Evolutionary conservation across 2,888 invertebrate species (phyloP).

Genomic region (Epirrhoe alternata): DNA sequence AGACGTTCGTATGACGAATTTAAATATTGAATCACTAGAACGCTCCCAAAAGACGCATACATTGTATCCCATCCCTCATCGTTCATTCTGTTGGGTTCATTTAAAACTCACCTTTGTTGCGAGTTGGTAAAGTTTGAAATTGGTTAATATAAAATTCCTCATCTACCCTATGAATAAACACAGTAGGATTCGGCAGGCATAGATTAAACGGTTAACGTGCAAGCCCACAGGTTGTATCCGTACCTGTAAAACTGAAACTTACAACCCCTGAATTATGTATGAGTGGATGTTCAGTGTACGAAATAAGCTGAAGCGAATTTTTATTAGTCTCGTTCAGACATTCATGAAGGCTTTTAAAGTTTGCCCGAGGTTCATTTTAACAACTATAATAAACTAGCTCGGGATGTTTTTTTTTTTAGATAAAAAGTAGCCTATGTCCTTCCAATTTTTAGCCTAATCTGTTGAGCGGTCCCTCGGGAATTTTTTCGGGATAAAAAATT

Average conservation of each 20-base stretch:
- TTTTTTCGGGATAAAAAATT: no score
- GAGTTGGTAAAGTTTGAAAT: conserved; percentile 18
- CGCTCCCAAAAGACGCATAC: conserved; percentile 17
- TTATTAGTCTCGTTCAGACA: not conserved
- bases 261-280: conserved; percentile 67
- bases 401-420: no score
- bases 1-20: conserved; percentile 27
- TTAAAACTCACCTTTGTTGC: conserved; percentile 3
- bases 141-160: conserved; percentile 33
- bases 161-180: conserved; percentile 45
- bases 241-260: conserved; percentile 74
- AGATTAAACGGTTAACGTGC: conserved; percentile 60
- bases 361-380: not conserved
- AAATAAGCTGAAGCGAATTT: conserved; percentile 12
- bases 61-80: conserved; percentile 15
- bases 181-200: conserved; percentile 48
- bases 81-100: conserved; percentile 1
- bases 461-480: no score
- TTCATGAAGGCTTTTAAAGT: not conserved
- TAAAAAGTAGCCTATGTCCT: no score
- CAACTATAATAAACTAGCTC: not conserved
- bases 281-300: conserved; percentile 35
- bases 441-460: no score
- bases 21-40: conserved; percentile 27
- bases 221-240: conserved; percentile 62